Percentiles rank a stretch among this genome's conserved stretches.
These are phyloP conservation scores for Rachycentron canadum DNA, from an alignment of 2,797 vertebrate genomes.

Conservation along the genomic window DNA sequence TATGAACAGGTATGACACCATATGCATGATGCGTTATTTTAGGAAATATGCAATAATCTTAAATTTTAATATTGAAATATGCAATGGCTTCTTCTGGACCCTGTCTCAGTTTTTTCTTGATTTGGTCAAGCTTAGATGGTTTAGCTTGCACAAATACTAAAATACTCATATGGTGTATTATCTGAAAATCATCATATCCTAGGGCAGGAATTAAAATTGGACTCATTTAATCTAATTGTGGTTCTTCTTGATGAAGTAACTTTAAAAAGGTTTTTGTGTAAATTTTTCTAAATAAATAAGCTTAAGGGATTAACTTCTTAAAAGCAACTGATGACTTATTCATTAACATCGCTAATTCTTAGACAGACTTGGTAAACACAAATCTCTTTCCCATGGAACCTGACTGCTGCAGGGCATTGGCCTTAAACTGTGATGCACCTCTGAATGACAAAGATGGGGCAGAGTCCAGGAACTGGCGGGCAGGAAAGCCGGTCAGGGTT, in stretches of 20 bases:
- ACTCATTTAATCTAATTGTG: background rate
- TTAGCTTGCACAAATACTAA: background rate
- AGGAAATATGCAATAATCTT: background rate
- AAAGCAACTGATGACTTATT: background rate
- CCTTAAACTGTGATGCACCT: conserved; percentile 97
- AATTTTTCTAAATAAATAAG: background rate
- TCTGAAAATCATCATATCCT: background rate
- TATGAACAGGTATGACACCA: conserved; percentile 96
- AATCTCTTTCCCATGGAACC: conserved; percentile 5
- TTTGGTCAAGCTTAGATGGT: background rate
- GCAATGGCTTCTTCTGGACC: background rate
- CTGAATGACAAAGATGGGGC: conserved; percentile 98
- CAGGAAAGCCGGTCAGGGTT: conserved; percentile 96
- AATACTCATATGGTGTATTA: background rate
- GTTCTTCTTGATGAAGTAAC: background rate
- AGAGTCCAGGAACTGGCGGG: conserved; percentile 98
- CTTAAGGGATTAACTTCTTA: background rate
- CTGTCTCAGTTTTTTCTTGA: background rate
- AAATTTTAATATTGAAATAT: background rate
- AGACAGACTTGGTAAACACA: conserved; percentile 1
- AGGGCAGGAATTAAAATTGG: background rate
- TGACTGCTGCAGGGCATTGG: conserved; percentile 90
- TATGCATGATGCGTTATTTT: background rate
- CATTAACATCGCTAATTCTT: background rate
- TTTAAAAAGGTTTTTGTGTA: background rate